Percentiles rank a stretch among this genome's conserved stretches.
phyloP scores from a whole-genome alignment of 2,113 vertebrate species.

The Cyprinodon brontotheroides region DNA sequence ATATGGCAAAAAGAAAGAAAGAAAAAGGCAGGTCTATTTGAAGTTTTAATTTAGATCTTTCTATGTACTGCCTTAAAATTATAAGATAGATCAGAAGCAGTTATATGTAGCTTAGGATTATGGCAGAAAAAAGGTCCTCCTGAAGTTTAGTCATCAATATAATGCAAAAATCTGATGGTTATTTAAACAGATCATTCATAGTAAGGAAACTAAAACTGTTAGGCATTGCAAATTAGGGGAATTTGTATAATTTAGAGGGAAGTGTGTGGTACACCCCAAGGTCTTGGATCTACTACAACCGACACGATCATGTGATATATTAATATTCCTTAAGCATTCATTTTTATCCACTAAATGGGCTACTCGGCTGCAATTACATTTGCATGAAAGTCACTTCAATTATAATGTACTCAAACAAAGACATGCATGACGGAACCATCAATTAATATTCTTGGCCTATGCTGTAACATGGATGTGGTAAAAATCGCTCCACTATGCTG shows the following conservation, averaged over 20 bases:
- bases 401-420: constrained; percentile 65
- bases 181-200: constrained; percentile 24
- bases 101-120: too few species aligned
- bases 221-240: constrained; percentile 18
- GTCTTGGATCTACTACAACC: constrained; percentile 24
- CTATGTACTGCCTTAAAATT: neutral
- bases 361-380: constrained; percentile 56
- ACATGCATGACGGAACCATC: constrained; percentile 50
- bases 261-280: constrained; percentile 15
- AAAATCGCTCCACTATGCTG: constrained; percentile 45
- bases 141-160: too few species aligned
- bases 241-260: constrained; percentile 36
- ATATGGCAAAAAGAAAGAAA: too few species aligned
- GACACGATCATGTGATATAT: constrained; percentile 43
- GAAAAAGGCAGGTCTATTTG: too few species aligned
- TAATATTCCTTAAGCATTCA: constrained; percentile 53
- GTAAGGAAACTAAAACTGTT: neutral
- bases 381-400: constrained; percentile 75
- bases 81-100: neutral
- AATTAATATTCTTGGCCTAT: constrained; percentile 35
- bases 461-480: constrained; percentile 46
- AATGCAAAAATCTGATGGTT: constrained; percentile 5
- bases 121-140: too few species aligned
- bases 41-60: neutral
- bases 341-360: constrained; percentile 64